Evolutionary conservation across 1,140 invertebrate genomes (phyloP).

Genomic region (Episyrphus balteatus): DNA sequence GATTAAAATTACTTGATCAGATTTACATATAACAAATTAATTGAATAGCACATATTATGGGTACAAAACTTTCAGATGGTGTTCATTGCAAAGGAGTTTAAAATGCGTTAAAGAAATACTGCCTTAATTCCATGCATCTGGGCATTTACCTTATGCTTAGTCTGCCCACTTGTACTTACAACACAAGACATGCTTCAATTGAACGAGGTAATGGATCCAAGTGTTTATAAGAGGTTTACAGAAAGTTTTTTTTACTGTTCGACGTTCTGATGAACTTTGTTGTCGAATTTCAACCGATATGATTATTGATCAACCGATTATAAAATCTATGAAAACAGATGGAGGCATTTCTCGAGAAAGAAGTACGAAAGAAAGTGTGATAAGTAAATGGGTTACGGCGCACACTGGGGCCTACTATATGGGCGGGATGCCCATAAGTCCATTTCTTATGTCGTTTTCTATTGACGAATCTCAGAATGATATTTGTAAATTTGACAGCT

Average conservation of each 20-base stretch:
- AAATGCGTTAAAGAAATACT: constrained; percentile 34
- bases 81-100: constrained; percentile 23
- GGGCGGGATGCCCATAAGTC: too few species aligned
- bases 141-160: too few species aligned
- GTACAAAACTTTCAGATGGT: constrained; percentile 34
- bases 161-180: constrained; percentile 35
- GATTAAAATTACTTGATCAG: too few species aligned
- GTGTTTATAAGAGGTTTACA: constrained; percentile 31
- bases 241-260: constrained; percentile 30
- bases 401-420: too few species aligned
- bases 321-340: constrained; percentile 36
- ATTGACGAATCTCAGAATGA: too few species aligned
- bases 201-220: constrained; percentile 19
- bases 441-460: too few species aligned
- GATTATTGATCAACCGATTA: constrained; percentile 33
- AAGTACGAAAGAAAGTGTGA: constrained; percentile 28
- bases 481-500: too few species aligned
- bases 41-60: too few species aligned
- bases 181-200: constrained; percentile 30
- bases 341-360: constrained; percentile 29
- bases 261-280: constrained; percentile 35
- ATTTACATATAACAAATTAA: too few species aligned
- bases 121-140: constrained; percentile 37
- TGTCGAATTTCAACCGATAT: constrained; percentile 34
- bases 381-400: constrained; percentile 35